A percentile compares a stretch with the other conserved stretches of the same genome.
These are phyloP conservation scores for Falcunculus frontatus DNA, from an alignment of 2,113 vertebrate species.

Conservation along the genomic window DNA sequence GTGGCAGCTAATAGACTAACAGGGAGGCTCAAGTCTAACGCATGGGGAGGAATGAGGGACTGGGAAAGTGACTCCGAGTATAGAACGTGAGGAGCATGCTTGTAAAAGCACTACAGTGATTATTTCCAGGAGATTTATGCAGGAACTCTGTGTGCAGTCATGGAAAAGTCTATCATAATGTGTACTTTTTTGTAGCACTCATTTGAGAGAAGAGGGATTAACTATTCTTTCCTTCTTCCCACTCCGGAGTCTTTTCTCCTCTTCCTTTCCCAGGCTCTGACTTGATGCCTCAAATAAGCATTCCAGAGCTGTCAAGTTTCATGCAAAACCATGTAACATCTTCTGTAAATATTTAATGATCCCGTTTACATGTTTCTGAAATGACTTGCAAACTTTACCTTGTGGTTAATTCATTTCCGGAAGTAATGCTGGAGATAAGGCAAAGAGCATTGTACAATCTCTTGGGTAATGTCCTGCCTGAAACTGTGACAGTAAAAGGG, in stretches of 20 bases:
- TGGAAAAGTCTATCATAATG: neutral
- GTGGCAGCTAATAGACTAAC: neutral
- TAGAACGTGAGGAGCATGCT: neutral
- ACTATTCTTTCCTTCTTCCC: neutral
- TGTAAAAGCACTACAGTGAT: neutral
- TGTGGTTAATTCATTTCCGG: neutral
- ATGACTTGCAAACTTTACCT: neutral
- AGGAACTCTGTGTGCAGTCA: neutral
- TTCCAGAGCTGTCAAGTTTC: neutral
- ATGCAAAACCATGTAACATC: neutral
- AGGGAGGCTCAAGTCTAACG: neutral
- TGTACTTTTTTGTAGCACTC: neutral
- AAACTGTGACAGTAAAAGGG: neutral
- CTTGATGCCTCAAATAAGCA: neutral
- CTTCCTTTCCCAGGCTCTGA: neutral
- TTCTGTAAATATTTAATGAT: slow-evolving; percentile 39
- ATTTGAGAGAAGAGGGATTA: neutral
- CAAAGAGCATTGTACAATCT: rapidly evolving
- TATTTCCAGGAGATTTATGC: neutral
- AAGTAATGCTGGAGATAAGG: neutral
- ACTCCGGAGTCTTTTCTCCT: neutral
- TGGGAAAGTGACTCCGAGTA: neutral
- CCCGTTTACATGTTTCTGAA: neutral
- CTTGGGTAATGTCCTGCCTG: neutral
- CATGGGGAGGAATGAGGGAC: too few species aligned